A percentile compares a stretch with the other conserved stretches of the same genome.
Conservation (phyloP, 2,797 vertebrate genomes). For the Scleropages formosus region DNA sequence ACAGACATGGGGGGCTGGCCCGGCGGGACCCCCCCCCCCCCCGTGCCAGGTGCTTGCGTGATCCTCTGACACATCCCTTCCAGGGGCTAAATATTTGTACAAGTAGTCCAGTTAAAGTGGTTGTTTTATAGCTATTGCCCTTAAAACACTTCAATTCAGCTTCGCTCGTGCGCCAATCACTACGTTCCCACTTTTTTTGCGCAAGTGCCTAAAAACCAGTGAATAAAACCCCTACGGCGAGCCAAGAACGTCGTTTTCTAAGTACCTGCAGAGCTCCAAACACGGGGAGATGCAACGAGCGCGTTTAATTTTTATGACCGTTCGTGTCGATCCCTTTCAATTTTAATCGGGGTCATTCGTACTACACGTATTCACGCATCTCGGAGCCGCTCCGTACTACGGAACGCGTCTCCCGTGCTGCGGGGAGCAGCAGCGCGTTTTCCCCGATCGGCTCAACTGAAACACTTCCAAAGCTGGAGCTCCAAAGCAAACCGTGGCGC, state of each 20-base stretch:
- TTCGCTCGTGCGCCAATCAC: slow-evolving; percentile 8
- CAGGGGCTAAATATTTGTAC: neutral
- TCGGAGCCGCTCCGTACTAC: neutral
- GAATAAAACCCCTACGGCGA: slow-evolving; percentile 7
- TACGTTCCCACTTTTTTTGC: neutral
- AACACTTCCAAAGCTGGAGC: neutral
- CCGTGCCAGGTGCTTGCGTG: neutral
- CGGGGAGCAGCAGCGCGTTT: neutral
- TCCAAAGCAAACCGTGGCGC: neutral
- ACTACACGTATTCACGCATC: neutral
- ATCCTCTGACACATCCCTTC: neutral
- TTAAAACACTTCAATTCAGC: neutral
- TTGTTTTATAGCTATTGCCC: neutral
- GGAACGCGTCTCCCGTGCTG: neutral
- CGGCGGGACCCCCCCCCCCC: neutral
- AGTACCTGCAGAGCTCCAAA: neutral
- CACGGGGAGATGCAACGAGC: neutral
- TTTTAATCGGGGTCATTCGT: neutral
- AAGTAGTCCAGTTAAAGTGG: neutral
- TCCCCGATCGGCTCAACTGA: neutral
- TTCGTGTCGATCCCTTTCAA: neutral
- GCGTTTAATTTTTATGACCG: neutral
- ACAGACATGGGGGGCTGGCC: neutral
- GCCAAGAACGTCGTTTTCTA: neutral
- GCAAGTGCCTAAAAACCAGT: neutral